Conservation (phyloP, 2,888 invertebrate genomes). For the Drosophila bunnanda region DNA sequence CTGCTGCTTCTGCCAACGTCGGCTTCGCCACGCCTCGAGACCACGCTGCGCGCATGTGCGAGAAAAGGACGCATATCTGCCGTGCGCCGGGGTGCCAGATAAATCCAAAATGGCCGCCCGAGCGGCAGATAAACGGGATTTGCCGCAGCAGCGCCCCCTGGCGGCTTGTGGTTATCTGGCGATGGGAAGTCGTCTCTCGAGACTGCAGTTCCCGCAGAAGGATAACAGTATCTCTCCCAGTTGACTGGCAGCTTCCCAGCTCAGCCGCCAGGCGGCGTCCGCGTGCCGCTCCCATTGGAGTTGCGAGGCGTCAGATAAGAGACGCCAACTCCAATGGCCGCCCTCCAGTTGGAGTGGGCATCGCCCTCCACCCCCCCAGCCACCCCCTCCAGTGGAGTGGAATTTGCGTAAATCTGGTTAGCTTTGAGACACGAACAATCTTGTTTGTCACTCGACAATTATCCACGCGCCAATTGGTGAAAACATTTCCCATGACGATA, state of each 20-base stretch:
- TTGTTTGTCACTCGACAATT: conserved; percentile 42
- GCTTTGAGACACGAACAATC: conserved; percentile 16
- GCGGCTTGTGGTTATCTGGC: conserved; percentile 65
- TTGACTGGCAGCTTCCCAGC: conserved; percentile 51
- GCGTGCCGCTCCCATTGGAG: conserved; percentile 22
- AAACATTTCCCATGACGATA: conserved; percentile 37
- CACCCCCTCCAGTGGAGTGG: neutral
- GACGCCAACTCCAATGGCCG: conserved; percentile 24
- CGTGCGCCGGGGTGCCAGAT: conserved; percentile 67
- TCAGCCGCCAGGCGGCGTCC: conserved; percentile 63
- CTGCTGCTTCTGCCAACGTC: conserved; percentile 46
- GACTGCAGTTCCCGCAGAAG: conserved; percentile 42
- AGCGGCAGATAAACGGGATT: conserved; percentile 60
- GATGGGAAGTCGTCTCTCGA: conserved; percentile 48
- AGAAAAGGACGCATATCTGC: conserved; percentile 63
- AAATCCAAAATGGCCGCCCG: conserved; percentile 81
- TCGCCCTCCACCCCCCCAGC: neutral
- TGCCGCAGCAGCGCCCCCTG: conserved; percentile 67
- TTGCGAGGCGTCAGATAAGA: conserved; percentile 36
- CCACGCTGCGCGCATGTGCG: conserved; percentile 68
- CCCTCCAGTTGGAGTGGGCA: conserved; percentile 16
- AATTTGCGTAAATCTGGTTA: conserved; percentile 36
- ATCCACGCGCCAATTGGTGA: conserved; percentile 24
- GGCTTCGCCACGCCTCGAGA: conserved; percentile 69
- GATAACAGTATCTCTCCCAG: conserved; percentile 46